Conservation (phyloP, 2,888 invertebrate species). For the Eristalinus sepulchralis region DNA sequence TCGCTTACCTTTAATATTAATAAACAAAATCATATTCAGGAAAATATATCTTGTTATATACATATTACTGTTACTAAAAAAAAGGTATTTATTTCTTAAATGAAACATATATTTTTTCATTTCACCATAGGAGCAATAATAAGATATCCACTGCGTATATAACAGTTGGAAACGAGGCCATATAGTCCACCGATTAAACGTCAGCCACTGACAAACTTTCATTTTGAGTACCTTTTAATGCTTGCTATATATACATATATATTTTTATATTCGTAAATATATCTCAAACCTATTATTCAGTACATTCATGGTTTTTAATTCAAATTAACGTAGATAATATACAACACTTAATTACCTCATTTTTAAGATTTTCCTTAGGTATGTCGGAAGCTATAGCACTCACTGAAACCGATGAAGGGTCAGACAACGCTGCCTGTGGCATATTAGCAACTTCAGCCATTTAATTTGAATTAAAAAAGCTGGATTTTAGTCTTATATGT, state of each 20-base stretch:
- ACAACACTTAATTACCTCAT: slow-evolving; percentile 64
- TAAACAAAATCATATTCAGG: neutral
- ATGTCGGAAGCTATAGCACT: slow-evolving; percentile 74
- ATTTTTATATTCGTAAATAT: too few relatives aligned
- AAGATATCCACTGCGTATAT: slow-evolving; percentile 48
- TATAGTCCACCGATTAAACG: slow-evolving; percentile 56
- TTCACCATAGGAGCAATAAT: slow-evolving; percentile 32
- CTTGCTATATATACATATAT: slow-evolving; percentile 27
- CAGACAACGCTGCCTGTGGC: slow-evolving; percentile 71
- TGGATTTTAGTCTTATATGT: neutral
- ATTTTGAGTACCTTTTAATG: slow-evolving; percentile 63
- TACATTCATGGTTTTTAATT: neutral
- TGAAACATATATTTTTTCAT: slow-evolving; percentile 36
- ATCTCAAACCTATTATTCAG: neutral
- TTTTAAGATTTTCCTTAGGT: slow-evolving; percentile 73
- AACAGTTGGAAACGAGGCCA: slow-evolving; percentile 60
- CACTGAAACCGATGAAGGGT: slow-evolving; percentile 71
- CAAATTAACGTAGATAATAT: neutral
- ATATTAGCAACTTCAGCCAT: slow-evolving; percentile 80
- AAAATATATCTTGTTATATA: neutral
- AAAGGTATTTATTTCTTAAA: neutral
- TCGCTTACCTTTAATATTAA: slow-evolving; percentile 36
- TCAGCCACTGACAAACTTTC: slow-evolving; percentile 68
- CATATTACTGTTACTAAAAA: neutral
- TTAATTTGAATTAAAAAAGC: slow-evolving; percentile 35